Percentiles rank a stretch among this genome's conserved stretches.
phyloP scores from a whole-genome alignment of 2,113 vertebrate species.

The Anser brachyrhynchus region DNA sequence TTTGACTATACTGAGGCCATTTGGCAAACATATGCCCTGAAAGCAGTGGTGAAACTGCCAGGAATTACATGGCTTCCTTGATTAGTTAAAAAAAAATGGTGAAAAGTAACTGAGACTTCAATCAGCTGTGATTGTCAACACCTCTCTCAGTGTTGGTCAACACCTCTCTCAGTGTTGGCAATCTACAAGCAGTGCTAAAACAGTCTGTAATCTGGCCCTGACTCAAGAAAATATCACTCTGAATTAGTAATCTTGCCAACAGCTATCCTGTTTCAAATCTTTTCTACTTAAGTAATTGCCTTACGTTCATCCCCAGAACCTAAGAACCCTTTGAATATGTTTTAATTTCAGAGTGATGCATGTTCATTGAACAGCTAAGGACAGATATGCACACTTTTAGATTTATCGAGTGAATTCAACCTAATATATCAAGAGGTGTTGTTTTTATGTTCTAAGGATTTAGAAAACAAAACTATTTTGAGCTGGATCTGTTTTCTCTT shows the following conservation, averaged over 20 bases:
- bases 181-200: conserved; percentile 33
- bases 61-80: conserved; percentile 4
- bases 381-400: not conserved
- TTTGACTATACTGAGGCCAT: not conserved
- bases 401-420: not conserved
- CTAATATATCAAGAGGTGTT: not conserved
- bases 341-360: not conserved
- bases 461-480: not conserved
- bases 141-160: conserved; percentile 48
- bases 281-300: not conserved
- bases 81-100: conserved; percentile 20
- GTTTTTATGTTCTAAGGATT: not conserved
- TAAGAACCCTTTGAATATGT: not conserved
- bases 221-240: conserved; percentile 49
- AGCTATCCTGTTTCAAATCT: not conserved
- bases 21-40: not conserved
- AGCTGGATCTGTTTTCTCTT: not conserved
- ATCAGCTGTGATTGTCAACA: conserved; percentile 66
- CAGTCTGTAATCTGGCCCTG: conserved; percentile 11
- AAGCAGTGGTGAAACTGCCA: not conserved
- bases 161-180: conserved; percentile 47
- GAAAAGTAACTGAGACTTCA: conserved; percentile 26
- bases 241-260: conserved; percentile 2
- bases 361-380: not conserved
- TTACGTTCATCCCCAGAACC: not conserved